Conservation (phyloP, 2,113 vertebrate species). For the Heteronetta atricapilla region DNA sequence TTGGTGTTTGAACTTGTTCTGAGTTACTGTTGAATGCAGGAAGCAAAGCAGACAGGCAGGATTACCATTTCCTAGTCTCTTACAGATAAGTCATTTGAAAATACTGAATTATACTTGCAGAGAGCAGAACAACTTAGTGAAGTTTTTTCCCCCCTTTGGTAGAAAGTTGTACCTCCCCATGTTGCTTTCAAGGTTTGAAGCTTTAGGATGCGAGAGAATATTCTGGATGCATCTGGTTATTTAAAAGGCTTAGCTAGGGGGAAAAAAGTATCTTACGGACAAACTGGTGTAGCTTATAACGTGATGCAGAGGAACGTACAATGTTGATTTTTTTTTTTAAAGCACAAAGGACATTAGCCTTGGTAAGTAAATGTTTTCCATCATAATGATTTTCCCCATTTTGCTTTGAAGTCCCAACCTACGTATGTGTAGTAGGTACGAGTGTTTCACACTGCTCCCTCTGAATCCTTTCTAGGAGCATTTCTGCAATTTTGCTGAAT, state of each 20-base stretch:
- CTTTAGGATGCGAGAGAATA: neutral
- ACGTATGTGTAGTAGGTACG: fast-evolving
- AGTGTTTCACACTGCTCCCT: neutral
- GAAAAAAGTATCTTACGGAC: neutral
- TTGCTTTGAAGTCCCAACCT: neutral
- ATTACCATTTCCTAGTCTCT: neutral
- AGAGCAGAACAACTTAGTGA: neutral
- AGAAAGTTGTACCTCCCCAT: neutral
- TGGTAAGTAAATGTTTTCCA: neutral
- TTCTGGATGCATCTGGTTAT: neutral
- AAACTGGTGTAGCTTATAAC: neutral
- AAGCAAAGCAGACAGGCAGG: neutral
- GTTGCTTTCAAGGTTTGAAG: neutral
- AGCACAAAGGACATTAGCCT: neutral
- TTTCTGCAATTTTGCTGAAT: neutral
- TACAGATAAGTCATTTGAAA: neutral
- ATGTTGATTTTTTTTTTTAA: fast-evolving
- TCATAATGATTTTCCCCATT: neutral
- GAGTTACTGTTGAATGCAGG: neutral
- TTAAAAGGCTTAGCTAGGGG: neutral
- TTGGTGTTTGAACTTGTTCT: neutral
- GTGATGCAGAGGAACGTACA: fast-evolving
- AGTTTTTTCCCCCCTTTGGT: neutral
- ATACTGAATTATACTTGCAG: neutral
- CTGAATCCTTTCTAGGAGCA: neutral